Evolutionary conservation across 2,113 vertebrate species (phyloP), one percentile per base, ranked within the genome.

Genomic region (Gila orcuttii): DNA sequence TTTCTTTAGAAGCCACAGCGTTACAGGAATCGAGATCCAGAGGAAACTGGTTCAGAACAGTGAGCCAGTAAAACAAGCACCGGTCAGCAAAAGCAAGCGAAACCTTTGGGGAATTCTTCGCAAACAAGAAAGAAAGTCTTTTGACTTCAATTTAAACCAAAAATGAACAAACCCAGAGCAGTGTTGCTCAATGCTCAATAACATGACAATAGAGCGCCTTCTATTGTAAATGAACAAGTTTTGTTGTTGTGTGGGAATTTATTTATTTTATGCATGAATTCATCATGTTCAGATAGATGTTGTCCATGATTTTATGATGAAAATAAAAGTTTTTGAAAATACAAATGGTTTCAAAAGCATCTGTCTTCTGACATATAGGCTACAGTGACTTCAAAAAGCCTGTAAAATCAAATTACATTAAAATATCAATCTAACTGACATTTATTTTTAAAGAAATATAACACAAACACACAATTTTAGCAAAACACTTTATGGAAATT

Each of bases 71-170:
- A 87, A 17, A 52, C 82, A 86, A 52, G 19, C 79, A 6, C 80
- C 85, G 28, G 82, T 90, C 4, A 69, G 87, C 68, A 94, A 92
- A 81, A n/a, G 50, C 4, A 93, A 91, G 87, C 84, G 25, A 3
- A 89, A 82, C 25, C 91, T 95, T 75, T 91, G 88, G 42, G 75
- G 90, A 17, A 9, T 92, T 57, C 92, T 94, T 83, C 90, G 66
- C 68, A 93, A 94, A 88, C 91, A 92, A 59, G 68, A 90, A 82
- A 69, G 83, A 86, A 19, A 73, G 23, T 39, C 45, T 42, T 59
- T 83, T 11, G 6, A 83, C 55, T 83, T 83, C 23, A 28, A 73
- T 71, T 79, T 25, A 55, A 64, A 75, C 25, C 28, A 59, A 11
- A 28, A 12, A 10, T 82, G 36, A 80, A 76, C 79, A 71, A 13